A percentile compares a stretch with the other conserved stretches of the same genome.
Conservation (phyloP, 1,140 invertebrate genomes). For the Probaryconus sp. region DNA sequence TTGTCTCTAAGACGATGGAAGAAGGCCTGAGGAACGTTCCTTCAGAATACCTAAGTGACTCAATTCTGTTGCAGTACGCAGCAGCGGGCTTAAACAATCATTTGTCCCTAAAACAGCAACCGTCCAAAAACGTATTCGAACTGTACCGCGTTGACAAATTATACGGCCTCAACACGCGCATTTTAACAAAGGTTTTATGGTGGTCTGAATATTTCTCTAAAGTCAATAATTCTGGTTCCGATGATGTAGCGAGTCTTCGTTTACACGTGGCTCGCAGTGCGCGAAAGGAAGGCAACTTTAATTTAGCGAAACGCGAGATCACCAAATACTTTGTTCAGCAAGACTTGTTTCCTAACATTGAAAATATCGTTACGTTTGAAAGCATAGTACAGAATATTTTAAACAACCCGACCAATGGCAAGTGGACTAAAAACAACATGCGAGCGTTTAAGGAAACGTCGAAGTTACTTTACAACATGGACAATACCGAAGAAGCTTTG, state of each 20-base stretch:
- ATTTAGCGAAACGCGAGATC: constrained; percentile 84
- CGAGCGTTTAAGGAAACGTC: constrained; percentile 82
- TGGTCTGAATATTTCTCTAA: constrained; percentile 86
- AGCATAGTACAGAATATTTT: constrained; percentile 78
- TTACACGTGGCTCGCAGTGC: constrained; percentile 86
- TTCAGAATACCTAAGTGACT: constrained; percentile 82
- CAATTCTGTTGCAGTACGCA: constrained; percentile 82
- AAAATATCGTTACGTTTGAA: constrained; percentile 69
- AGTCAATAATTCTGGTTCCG: constrained; percentile 76
- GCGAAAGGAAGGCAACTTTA: constrained; percentile 89
- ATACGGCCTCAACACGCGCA: constrained; percentile 80
- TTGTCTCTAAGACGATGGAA: constrained; percentile 77
- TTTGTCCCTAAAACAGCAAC: constrained; percentile 74
- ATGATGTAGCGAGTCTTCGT: constrained; percentile 78
- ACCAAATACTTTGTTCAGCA: constrained; percentile 81
- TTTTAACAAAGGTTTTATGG: constrained; percentile 83
- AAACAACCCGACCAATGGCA: constrained; percentile 75
- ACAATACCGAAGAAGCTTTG: constrained; percentile 81
- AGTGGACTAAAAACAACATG: constrained; percentile 82
- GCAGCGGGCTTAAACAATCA: constrained; percentile 80
- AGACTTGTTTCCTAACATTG: constrained; percentile 71
- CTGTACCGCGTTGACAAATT: constrained; percentile 77
- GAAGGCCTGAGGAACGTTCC: constrained; percentile 82
- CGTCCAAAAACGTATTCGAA: constrained; percentile 78
- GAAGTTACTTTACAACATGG: constrained; percentile 83